These are phyloP conservation scores for Hipposideros larvatus DNA, from an alignment of 2,797 vertebrate genomes.

Conservation along the genomic window DNA sequence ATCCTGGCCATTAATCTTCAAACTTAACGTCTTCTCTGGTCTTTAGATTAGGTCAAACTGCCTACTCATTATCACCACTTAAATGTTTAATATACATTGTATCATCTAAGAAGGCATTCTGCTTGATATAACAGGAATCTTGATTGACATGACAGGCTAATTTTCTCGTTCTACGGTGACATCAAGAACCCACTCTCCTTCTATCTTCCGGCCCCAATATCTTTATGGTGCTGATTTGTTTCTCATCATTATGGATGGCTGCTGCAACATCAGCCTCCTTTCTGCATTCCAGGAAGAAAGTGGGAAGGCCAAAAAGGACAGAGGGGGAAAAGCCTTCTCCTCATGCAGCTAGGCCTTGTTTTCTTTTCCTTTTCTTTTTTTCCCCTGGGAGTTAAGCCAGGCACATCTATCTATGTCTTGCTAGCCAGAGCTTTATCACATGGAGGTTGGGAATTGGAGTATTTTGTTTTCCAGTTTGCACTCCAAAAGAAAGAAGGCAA, in stretches of 20 bases:
- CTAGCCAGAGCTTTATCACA: neutral
- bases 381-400: neutral
- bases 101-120: neutral
- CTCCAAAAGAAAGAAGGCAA: neutral
- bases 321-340: neutral
- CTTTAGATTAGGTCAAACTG: neutral
- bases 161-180: neutral
- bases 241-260: neutral
- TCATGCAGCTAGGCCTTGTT: neutral
- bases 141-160: neutral
- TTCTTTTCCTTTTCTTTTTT: neutral
- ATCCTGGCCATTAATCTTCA: neutral
- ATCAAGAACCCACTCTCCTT: neutral
- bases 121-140: neutral
- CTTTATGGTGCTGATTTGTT: neutral
- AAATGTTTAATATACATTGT: neutral
- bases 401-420: neutral
- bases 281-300: neutral
- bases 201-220: neutral
- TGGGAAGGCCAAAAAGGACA: neutral
- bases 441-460: neutral
- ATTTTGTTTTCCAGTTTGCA: slow-evolving; percentile 9
- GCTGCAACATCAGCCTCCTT: neutral
- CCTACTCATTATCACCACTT: neutral
- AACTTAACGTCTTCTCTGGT: neutral